phyloP scores from a whole-genome alignment of 2,888 invertebrate genomes.

The Melitaea athalia region DNA sequence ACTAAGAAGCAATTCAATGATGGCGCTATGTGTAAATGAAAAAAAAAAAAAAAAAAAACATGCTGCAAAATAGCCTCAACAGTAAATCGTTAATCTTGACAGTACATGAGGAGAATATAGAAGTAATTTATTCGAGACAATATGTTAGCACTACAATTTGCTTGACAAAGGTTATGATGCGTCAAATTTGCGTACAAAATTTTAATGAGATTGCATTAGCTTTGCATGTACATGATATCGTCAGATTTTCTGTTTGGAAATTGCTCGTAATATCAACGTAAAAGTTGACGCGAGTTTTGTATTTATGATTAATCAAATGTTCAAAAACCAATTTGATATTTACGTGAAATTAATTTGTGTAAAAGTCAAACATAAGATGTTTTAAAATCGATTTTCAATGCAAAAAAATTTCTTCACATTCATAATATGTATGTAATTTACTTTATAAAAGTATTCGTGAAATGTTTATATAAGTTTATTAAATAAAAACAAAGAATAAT shows the following conservation, averaged over 20 bases:
- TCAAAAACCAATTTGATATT: too few relatives aligned
- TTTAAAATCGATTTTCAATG: too few relatives aligned
- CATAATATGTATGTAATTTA: too few relatives aligned
- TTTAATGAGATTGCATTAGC: not conserved
- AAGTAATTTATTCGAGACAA: constrained; percentile 25
- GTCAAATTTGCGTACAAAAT: constrained; percentile 13
- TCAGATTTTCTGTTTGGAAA: too few relatives aligned
- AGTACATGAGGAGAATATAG: constrained; percentile 39
- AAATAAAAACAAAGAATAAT: not conserved
- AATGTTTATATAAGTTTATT: too few relatives aligned
- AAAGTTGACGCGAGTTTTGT: too few relatives aligned
- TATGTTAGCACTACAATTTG: constrained; percentile 19
- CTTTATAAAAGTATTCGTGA: too few relatives aligned
- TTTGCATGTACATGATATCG: not conserved
- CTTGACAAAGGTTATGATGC: constrained; percentile 13
- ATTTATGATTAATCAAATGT: too few relatives aligned
- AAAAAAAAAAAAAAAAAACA: constrained; percentile 26
- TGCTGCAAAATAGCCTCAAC: constrained; percentile 35
- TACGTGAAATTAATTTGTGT: too few relatives aligned
- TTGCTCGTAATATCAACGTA: too few relatives aligned
- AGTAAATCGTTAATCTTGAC: constrained; percentile 39
- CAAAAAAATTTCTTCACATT: too few relatives aligned
- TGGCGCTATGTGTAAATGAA: constrained; percentile 31
- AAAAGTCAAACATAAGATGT: too few relatives aligned
- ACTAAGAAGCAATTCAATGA: constrained; percentile 10